Percentiles rank a stretch among this genome's conserved stretches.
Conservation (phyloP, 2,797 vertebrate genomes). For the Siniperca scherzeri region DNA sequence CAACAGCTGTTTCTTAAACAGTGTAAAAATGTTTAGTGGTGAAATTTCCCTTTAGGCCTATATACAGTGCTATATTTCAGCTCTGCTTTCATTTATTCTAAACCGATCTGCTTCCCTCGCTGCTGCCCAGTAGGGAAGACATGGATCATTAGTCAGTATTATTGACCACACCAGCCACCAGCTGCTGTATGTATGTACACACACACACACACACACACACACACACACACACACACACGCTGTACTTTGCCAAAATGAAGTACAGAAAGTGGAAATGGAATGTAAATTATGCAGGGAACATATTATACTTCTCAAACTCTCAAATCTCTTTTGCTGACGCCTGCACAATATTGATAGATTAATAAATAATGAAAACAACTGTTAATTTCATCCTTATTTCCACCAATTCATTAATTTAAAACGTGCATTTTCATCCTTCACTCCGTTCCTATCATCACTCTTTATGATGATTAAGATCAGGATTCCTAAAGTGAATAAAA, state of each 20-base stretch:
- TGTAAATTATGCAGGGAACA: conserved; percentile 3
- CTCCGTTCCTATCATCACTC: not conserved
- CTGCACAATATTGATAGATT: not conserved
- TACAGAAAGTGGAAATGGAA: not conserved
- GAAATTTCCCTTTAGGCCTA: not conserved
- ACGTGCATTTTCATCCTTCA: not conserved
- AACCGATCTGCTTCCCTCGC: not conserved
- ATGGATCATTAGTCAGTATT: conserved; percentile 26
- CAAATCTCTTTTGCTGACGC: not conserved
- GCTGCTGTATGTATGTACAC: conserved; percentile 2
- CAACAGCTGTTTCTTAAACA: not conserved
- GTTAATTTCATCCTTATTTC: not conserved
- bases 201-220: conserved; percentile 9
- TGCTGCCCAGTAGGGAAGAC: not conserved
- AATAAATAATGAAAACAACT: not conserved
- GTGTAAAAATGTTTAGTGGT: not conserved
- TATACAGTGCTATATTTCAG: not conserved
- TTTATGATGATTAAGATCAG: not conserved
- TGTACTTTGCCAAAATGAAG: not conserved
- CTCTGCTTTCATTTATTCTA: not conserved
- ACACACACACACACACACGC: conserved; percentile 2
- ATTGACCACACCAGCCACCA: conserved; percentile 27
- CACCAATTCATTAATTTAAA: not conserved
- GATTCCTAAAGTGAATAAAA: not conserved
- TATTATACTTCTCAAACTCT: not conserved